Base-by-base conservation (phyloP, 1,140 invertebrate genomes). In the Bombus pyrosoma region DNA sequence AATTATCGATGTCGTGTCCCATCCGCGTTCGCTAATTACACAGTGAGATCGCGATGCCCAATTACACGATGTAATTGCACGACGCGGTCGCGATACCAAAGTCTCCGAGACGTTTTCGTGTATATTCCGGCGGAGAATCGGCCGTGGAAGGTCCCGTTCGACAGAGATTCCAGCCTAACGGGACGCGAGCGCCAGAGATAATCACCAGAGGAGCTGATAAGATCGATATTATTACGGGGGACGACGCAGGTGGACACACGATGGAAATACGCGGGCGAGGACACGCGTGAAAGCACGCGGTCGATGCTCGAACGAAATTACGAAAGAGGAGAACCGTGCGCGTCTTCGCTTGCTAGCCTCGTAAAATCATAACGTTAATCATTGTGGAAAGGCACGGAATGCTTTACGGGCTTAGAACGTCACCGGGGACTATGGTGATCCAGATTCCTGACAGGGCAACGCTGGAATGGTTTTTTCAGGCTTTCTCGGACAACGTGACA, bases 151-250 rank as follows among this genome's bases (percentile, higher is more conserved):
- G 85, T 78, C 77, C 81, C 87, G 87, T 83, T 84, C 81, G 32
- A 47, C 64, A 47, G 88, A 86, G 86, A 87, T 87, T 87, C 83
- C 86, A 86, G 85, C 81, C 83, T 90, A 90, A 89, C 89, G 89
- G 88, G 83, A 90, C 86, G 86, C 75, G 78, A 66, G 81, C 74
- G 37, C 66, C 32, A 37, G 66, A 83, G 86, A 89, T 90, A 90
- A 90, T 90, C 59, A 90, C 68, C 80, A 47, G 64, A 64, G 47
- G 69, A 53, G 73, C n/a, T 80, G 89, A 90, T 90, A 90, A 90
- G 72, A 90, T 90, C 88, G 86, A 90, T 90, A 90, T 90, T 90
- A 90, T 86, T 85, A 87, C 32, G 32, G 59, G 59, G 68, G 85
- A 72, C 64, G 80, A 41, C 68, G 79, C 66, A 77, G 76, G 66